Conservation (phyloP, 1,140 invertebrate genomes). For the Rhagoletis pomonella region DNA sequence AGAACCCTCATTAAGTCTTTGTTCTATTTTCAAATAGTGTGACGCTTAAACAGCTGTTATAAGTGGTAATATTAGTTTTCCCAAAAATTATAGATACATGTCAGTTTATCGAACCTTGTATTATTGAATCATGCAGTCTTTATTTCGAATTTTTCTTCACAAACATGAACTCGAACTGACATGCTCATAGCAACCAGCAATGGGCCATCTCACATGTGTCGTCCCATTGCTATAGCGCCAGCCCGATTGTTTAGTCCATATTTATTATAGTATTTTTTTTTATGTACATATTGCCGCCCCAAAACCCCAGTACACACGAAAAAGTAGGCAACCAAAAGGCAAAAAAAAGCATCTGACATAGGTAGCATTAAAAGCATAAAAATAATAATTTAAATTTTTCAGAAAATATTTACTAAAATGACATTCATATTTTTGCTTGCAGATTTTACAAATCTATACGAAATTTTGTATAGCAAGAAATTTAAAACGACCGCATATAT, state of each 20-base stretch:
- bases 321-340: slow-evolving; percentile 16
- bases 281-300: neutral
- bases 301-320: neutral
- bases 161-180: neutral
- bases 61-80: no score
- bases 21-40: no score
- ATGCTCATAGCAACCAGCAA: neutral
- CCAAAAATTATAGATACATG: no score
- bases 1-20: no score
- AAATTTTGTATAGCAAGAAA: slow-evolving; percentile 32
- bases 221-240: slow-evolving; percentile 11
- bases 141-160: no score
- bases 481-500: slow-evolving; percentile 1
- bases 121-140: no score
- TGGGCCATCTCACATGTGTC: neutral
- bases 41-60: no score
- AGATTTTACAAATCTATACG: neutral
- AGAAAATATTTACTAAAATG: slow-evolving; percentile 16
- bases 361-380: neutral
- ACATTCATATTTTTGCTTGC: neutral
- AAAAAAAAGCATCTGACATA: neutral
- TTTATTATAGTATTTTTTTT: neutral
- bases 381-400: neutral
- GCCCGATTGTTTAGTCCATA: slow-evolving; percentile 33
- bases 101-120: no score